phyloP scores from a whole-genome alignment of 2,113 vertebrate species.

The Triplophysa rosa region DNA sequence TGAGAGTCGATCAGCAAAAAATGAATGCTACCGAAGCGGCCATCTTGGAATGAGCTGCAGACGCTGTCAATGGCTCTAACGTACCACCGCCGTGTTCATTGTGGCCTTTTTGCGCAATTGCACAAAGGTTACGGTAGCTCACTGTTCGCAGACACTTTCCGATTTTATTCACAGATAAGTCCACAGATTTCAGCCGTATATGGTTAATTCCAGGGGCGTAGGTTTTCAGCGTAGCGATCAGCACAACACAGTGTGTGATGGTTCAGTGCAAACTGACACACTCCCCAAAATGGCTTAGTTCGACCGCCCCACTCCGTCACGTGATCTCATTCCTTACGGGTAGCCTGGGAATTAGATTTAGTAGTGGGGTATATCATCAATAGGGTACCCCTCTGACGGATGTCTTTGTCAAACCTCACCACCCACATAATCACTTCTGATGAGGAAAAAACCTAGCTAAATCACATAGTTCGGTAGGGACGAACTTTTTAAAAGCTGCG shows the following conservation, averaged over 20 bases:
- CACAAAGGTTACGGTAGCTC: slow-evolving; percentile 30
- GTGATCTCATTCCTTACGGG: slow-evolving; percentile 91
- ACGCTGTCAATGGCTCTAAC: slow-evolving; percentile 93
- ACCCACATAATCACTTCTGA: slow-evolving; percentile 22
- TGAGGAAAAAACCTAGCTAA: neutral
- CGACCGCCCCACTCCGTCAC: slow-evolving; percentile 90
- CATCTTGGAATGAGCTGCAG: slow-evolving; percentile 99
- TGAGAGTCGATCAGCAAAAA: slow-evolving; percentile 95
- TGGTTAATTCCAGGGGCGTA: slow-evolving; percentile 10
- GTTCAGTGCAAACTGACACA: slow-evolving; percentile 94
- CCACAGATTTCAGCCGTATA: slow-evolving; percentile 5
- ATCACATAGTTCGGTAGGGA: neutral
- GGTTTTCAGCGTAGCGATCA: slow-evolving; percentile 61
- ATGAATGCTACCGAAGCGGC: slow-evolving; percentile 97
- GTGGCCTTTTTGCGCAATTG: slow-evolving; percentile 74
- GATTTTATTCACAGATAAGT: neutral
- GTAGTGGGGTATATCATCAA: slow-evolving; percentile 67
- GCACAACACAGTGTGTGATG: slow-evolving; percentile 76
- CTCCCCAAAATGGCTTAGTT: slow-evolving; percentile 98
- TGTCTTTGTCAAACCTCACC: slow-evolving; percentile 46
- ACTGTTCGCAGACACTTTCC: slow-evolving; percentile 28
- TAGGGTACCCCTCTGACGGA: slow-evolving; percentile 51
- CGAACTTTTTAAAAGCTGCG: neutral
- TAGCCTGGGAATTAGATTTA: slow-evolving; percentile 82
- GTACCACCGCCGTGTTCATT: slow-evolving; percentile 79